Base-by-base conservation (phyloP, 1,140 invertebrate species). In the Tetragnatha versicolor region DNA sequence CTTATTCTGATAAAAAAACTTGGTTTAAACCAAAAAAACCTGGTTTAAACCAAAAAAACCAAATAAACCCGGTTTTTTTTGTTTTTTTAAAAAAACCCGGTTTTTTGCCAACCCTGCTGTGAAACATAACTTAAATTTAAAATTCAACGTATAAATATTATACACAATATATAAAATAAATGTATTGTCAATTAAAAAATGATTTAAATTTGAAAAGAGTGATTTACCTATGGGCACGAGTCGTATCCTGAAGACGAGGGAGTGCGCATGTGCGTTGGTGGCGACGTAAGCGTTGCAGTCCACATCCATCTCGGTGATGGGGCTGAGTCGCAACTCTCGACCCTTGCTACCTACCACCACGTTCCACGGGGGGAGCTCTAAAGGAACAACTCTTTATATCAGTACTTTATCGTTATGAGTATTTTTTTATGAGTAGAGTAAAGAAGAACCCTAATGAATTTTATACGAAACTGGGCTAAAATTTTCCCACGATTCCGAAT, bases 311-410 rank as follows among this genome's bases (percentile, higher is more conserved):
- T 78, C 75, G 12, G 49, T 68, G 33, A 78, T 58, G 3, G 75
- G 75, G n/a, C 75, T 78, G 1, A 78, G 3, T 27, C 75, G 49
- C 6, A 78, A n/a, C 29, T 78, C 75, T 9, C 37, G 33, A 3
- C 42, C 65, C 35, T 31, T 58, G 37, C 27, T 58, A 2, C 75
- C 65, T 25, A 78, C 47, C 10, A 47, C 63, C 27, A 68, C 35
- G 20, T 78, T 78, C 63, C 75, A 68, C 9, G 27, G 14, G 2
- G 65, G 31, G 9, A 22, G 47, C 7, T 42, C 75, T 68, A 39
- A 25, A 66, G 25, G 6, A 55, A 39, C 1, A 39, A 69, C 20
- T 51, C 7, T 42, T 42, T 42, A 42, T 42, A 1, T 42, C 17
- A 42, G 17, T 42, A 42, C 7, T 20, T 20, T n/a, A 53, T 53